Conservation (phyloP, 1,140 invertebrate genomes). For the Agrilus planipennis region DNA sequence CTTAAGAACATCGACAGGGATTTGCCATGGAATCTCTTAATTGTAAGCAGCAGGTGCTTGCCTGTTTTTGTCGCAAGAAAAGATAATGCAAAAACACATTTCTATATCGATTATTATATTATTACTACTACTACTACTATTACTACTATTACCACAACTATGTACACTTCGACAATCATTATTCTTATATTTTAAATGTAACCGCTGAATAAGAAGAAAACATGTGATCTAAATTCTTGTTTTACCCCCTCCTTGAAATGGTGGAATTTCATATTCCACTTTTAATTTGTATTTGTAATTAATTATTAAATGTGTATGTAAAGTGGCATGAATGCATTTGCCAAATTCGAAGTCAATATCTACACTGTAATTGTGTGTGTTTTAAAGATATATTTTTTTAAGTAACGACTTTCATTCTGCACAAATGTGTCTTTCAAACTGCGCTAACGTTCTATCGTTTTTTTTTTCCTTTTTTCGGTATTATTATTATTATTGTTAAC, state of each 20-base stretch:
- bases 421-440: constrained; percentile 13
- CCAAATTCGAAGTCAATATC: constrained; percentile 10
- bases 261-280: too few species aligned
- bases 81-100: constrained; percentile 2
- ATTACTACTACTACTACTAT: constrained; percentile 4
- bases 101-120: constrained; percentile 7
- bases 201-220: too few species aligned
- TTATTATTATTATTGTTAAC: too few species aligned
- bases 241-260: too few species aligned
- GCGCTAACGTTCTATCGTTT: not conserved
- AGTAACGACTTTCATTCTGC: constrained; percentile 19
- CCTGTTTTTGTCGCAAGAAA: constrained; percentile 1
- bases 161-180: constrained; percentile 10
- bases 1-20: too few species aligned
- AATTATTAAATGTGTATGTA: too few species aligned
- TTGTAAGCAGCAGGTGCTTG: constrained; percentile 9
- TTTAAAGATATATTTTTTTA: constrained; percentile 26
- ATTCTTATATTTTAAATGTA: constrained; percentile 5
- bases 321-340: constrained; percentile 9
- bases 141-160: constrained; percentile 3
- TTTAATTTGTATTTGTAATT: too few species aligned
- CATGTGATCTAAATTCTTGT: too few species aligned
- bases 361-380: constrained; percentile 11
- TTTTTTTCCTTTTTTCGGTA: not conserved
- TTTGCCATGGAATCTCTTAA: constrained; percentile 16